A percentile compares a stretch with the other conserved stretches of the same genome.
Conservation (phyloP, 2,113 vertebrate species). For the Seriola aureovittata region DNA sequence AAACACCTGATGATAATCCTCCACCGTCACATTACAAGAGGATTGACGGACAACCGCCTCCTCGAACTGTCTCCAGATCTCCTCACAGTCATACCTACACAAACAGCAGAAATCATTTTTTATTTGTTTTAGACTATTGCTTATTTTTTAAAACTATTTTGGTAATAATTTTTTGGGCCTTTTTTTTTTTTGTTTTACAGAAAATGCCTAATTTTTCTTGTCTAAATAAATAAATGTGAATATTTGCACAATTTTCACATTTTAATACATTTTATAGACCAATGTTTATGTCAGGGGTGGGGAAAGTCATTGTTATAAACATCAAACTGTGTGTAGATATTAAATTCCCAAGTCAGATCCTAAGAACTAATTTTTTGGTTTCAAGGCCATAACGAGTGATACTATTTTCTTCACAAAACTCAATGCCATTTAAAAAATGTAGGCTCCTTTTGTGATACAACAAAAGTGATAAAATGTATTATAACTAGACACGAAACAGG, state of each 20-base stretch:
- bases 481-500: neutral
- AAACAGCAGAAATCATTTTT: neutral
- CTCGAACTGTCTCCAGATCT: conserved; percentile 84
- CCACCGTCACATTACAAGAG: conserved; percentile 75
- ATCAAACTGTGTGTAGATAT: too few species aligned
- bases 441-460: neutral
- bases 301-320: too few species aligned
- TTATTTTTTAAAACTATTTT: too few species aligned
- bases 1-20: conserved; percentile 82
- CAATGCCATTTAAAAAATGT: neutral
- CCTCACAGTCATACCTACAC: conserved; percentile 81
- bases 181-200: too few species aligned
- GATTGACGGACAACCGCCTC: conserved; percentile 71
- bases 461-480: neutral
- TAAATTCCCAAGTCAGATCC: neutral
- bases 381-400: neutral
- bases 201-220: too few species aligned
- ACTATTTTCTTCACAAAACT: neutral
- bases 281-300: too few species aligned
- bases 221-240: too few species aligned
- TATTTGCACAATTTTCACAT: too few species aligned
- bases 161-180: too few species aligned
- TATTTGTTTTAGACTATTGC: too few species aligned
- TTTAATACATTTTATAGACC: too few species aligned
- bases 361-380: neutral